These are phyloP conservation scores for Pseudochromis fuscus DNA, from an alignment of 2,797 vertebrate genomes.

Conservation along the genomic window DNA sequence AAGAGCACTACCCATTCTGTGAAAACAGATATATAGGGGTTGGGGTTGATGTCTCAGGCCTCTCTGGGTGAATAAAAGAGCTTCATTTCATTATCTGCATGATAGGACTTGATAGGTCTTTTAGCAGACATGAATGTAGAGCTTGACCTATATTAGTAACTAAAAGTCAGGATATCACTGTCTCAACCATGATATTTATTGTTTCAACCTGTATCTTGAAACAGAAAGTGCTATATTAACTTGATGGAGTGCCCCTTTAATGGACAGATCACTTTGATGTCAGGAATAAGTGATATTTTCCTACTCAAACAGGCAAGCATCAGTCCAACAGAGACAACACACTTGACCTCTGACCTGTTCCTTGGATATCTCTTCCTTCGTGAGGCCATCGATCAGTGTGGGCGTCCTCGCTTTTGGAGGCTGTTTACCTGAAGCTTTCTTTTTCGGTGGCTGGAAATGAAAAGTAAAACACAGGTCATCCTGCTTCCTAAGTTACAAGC, in stretches of 20 bases:
- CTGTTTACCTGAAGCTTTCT: constrained; percentile 56
- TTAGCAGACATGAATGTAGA: too few relatives aligned
- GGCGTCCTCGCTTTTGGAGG: constrained; percentile 57
- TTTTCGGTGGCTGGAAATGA: constrained; percentile 75
- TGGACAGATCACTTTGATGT: not conserved
- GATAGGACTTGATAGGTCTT: too few relatives aligned
- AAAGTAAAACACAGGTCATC: too few relatives aligned
- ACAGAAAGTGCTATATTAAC: not conserved
- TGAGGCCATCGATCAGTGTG: constrained; percentile 71
- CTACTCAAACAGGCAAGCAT: not conserved
- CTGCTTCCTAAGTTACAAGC: too few relatives aligned
- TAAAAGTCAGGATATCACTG: too few relatives aligned
- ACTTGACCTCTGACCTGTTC: constrained; percentile 70
- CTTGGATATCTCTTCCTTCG: constrained; percentile 74
- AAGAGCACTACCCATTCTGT: not conserved
- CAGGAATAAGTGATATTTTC: not conserved
- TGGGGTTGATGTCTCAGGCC: too few relatives aligned
- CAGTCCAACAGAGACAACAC: not conserved
- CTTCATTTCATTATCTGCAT: too few relatives aligned
- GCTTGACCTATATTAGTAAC: not conserved
- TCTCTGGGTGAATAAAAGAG: too few relatives aligned
- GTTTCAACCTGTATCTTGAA: not conserved
- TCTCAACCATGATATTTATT: not conserved
- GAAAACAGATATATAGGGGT: not conserved
- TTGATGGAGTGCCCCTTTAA: not conserved